These are phyloP conservation scores for Antechinus stuartii DNA, from an alignment of 2,113 vertebrate genomes.

Conservation along the genomic window DNA sequence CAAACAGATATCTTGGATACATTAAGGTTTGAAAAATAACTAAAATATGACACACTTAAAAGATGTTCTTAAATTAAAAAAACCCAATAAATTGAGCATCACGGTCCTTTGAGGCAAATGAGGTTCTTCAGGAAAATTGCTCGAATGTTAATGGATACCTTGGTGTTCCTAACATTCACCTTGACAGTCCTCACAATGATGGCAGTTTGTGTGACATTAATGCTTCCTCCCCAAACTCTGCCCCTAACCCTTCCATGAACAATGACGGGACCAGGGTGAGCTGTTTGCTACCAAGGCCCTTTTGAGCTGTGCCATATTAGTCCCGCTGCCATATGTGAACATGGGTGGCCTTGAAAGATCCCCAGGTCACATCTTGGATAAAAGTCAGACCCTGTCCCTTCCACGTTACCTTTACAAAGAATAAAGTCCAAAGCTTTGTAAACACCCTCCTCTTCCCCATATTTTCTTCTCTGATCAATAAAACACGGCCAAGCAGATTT, in stretches of 20 bases:
- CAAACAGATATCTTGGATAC: conserved; percentile 57
- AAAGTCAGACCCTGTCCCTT: background rate
- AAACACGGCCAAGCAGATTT: conserved; percentile 9
- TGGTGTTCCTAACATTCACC: conserved; percentile 64
- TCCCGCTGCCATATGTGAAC: background rate
- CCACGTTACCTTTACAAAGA: conserved; percentile 23
- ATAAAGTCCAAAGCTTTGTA: background rate
- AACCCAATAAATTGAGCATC: conserved; percentile 53
- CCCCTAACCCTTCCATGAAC: background rate
- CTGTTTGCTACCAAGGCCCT: background rate
- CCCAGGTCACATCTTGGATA: background rate
- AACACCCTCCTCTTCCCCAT: fast-evolving
- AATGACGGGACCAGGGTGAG: background rate
- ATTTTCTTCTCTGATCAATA: background rate
- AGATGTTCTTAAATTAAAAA: conserved; percentile 61
- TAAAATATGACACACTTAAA: conserved; percentile 52
- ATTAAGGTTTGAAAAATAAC: conserved; percentile 68
- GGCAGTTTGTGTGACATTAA: conserved; percentile 36
- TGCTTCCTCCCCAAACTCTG: background rate
- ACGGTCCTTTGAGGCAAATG: conserved; percentile 34
- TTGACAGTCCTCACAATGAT: conserved; percentile 34
- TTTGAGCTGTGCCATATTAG: background rate
- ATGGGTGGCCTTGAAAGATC: background rate
- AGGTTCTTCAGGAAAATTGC: conserved; percentile 55
- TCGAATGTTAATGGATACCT: conserved; percentile 61